Percentiles rank a stretch among this genome's conserved stretches.
Conservation (phyloP, 2,888 invertebrate genomes). For the Atethmia centrago region DNA sequence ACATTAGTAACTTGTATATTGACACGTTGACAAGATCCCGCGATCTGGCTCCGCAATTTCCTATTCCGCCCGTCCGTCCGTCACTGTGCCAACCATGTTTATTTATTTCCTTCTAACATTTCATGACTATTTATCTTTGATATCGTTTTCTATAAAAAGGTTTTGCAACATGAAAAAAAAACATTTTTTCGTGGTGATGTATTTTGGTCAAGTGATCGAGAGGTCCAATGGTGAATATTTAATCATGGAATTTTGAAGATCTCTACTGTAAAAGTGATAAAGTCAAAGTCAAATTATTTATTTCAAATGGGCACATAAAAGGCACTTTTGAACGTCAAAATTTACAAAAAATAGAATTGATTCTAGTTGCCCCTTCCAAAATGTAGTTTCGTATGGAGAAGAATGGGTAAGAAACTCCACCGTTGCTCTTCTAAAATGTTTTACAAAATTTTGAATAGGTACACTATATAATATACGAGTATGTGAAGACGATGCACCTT, state of each 20-base stretch:
- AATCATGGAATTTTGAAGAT: background rate
- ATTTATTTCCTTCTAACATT: conserved; percentile 75
- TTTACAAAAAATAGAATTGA: too few relatives aligned
- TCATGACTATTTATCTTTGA: conserved; percentile 65
- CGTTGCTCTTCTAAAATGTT: too few relatives aligned
- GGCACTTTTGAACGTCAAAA: too few relatives aligned
- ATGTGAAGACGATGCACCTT: too few relatives aligned
- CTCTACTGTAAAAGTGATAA: background rate
- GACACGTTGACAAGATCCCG: conserved; percentile 70
- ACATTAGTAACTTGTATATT: conserved; percentile 56
- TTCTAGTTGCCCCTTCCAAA: too few relatives aligned
- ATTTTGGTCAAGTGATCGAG: conserved; percentile 18
- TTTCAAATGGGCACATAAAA: too few relatives aligned
- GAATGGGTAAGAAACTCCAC: too few relatives aligned
- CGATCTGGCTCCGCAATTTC: conserved; percentile 79
- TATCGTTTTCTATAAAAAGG: conserved; percentile 58
- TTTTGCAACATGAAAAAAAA: conserved; percentile 22
- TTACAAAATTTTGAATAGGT: too few relatives aligned
- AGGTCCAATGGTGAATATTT: background rate
- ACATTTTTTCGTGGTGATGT: background rate
- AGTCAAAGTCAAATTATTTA: too few relatives aligned
- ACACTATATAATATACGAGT: too few relatives aligned
- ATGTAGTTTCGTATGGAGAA: too few relatives aligned
- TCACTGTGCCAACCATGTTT: conserved; percentile 65
- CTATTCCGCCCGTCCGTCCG: conserved; percentile 79